These are phyloP conservation scores for Ammospiza caudacuta DNA, from an alignment of 2,113 vertebrate genomes.

Conservation along the genomic window DNA sequence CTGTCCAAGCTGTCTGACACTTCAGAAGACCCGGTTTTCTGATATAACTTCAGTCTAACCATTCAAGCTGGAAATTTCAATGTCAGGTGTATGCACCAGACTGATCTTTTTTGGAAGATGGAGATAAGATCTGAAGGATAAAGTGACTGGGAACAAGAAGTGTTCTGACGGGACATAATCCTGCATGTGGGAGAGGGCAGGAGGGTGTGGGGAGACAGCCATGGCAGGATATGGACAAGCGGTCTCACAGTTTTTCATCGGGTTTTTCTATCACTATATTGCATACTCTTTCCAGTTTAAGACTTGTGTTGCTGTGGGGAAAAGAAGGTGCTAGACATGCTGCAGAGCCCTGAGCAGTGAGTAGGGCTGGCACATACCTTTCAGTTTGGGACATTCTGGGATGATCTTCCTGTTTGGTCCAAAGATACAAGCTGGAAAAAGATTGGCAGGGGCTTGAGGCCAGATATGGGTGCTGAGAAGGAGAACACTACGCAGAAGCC, in stretches of 20 bases:
- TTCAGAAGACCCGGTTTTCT: slow-evolving; percentile 23
- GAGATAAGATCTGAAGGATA: slow-evolving; percentile 24
- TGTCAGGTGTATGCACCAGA: neutral
- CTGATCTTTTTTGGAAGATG: neutral
- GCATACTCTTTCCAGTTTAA: neutral
- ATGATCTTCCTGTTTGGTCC: neutral
- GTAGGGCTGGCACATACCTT: neutral
- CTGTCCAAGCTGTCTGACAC: neutral
- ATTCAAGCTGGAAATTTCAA: slow-evolving; percentile 18
- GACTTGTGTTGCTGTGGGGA: fast-evolving
- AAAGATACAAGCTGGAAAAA: neutral
- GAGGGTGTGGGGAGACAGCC: neutral
- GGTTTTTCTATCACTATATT: neutral
- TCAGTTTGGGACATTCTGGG: neutral
- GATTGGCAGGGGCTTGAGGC: neutral
- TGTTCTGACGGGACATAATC: neutral
- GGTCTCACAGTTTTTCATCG: neutral
- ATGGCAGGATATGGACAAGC: neutral
- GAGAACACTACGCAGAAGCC: neutral
- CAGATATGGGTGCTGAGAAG: neutral
- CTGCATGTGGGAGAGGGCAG: neutral
- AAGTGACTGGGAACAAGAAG: neutral
- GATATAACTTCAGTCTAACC: slow-evolving; percentile 1
- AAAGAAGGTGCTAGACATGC: neutral
- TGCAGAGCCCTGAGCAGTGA: neutral